Conservation (phyloP, 2,888 invertebrate genomes). For the Diabrotica balteata region DNA sequence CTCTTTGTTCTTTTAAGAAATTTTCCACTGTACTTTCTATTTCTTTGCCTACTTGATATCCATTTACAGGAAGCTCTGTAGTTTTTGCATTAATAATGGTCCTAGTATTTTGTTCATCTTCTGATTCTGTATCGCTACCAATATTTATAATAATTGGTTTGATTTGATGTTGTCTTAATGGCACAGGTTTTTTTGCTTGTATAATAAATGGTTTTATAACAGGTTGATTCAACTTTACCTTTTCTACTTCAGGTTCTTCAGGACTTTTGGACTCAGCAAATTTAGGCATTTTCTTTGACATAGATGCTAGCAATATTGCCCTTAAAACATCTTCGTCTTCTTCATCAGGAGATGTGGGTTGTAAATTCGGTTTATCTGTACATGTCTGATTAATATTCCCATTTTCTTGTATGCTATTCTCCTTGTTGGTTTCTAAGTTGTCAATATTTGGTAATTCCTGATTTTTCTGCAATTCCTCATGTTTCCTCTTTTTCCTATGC, state of each 20-base stretch:
- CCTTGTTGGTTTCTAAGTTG: slow-evolving; percentile 44
- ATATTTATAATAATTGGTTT: slow-evolving; percentile 58
- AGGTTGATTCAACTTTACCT: not conserved
- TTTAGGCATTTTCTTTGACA: slow-evolving; percentile 65
- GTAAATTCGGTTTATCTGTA: slow-evolving; percentile 20
- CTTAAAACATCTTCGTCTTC: slow-evolving; percentile 70
- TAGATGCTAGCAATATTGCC: slow-evolving; percentile 66
- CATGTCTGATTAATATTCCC: slow-evolving; percentile 52
- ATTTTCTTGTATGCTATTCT: slow-evolving; percentile 43
- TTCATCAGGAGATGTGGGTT: slow-evolving; percentile 51
- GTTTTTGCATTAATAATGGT: slow-evolving; percentile 16
- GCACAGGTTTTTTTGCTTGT: slow-evolving; percentile 18
- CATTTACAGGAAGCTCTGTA: slow-evolving; percentile 26
- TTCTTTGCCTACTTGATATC: slow-evolving; percentile 22
- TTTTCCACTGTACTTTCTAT: slow-evolving; percentile 50
- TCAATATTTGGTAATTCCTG: slow-evolving; percentile 25
- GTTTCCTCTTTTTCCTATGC: slow-evolving; percentile 62
- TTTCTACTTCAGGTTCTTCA: not conserved
- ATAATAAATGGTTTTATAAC: not conserved
- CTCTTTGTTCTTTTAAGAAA: slow-evolving; percentile 56
- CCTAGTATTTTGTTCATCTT: slow-evolving; percentile 37
- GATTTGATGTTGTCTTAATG: slow-evolving; percentile 39
- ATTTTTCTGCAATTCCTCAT: slow-evolving; percentile 30
- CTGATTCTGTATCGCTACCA: slow-evolving; percentile 55
- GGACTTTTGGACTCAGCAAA: slow-evolving; percentile 10